Base-by-base conservation (phyloP, 2,888 invertebrate genomes). In the Ditula angustiorana region DNA sequence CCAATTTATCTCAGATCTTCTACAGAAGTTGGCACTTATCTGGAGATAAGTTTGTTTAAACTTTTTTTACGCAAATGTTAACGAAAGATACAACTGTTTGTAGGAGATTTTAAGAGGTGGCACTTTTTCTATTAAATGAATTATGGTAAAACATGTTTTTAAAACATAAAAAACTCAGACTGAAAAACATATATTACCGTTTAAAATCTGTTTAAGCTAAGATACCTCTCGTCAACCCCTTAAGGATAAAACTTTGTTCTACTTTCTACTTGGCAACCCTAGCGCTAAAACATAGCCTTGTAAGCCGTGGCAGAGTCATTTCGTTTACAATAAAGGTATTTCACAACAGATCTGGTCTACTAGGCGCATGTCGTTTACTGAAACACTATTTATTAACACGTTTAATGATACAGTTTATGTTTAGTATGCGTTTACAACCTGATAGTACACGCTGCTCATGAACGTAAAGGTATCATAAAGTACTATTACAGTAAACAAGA, bases 311-410 rank as follows among this genome's bases (percentile, higher is more conserved):
- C 26, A 35, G 13, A 33, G 52, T 52, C 21, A 52, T 52, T 52
- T 21, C 30, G 30, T 53, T 21, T 35, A 35, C 35, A 53, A 53
- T 53, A 23, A 53, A 23, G 53, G 33, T 52, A 23, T 53, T 35
- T 53, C 33, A 53, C 53, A 53, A 53, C 35, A 53, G 35, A 53
- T 53, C 53, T 13, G 28, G n/a, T n/a, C n/a, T n/a, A 26, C 26
- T n/a, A 16, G 33, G 21, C 23, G 16, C 23, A 46, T 24, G 33
- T 33, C 52, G 52, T 52, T 52, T 28, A 52, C 28, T 46, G 23
- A n/a, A 23, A 19, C 11, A 7, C 5, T 52, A 28, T 49, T 49
- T 49, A 49, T 49, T 49, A 28, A 49, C 26, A 7, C 41, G 41
- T 41, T 41, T 41, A 35, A 41, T 10, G 19, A 19, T 19, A 41